Conservation (phyloP, 2,113 vertebrate species). For the Malaclemys terrapin region DNA sequence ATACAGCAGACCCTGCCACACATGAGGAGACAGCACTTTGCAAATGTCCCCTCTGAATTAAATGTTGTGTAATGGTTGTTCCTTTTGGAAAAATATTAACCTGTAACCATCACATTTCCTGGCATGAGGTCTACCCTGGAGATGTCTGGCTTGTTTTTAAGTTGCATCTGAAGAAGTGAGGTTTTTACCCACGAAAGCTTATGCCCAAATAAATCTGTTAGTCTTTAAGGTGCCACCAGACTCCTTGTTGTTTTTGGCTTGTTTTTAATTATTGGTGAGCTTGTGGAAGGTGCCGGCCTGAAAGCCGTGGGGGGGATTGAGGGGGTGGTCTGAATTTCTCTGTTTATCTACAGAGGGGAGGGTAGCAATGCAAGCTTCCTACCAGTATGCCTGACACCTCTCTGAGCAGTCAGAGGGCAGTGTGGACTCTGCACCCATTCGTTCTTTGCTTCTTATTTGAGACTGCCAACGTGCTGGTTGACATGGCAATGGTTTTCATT, state of each 20-base stretch:
- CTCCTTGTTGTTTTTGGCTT: neutral
- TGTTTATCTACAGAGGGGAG: neutral
- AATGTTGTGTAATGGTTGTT: neutral
- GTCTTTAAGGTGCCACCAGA: too few species aligned
- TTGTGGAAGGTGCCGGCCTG: neutral
- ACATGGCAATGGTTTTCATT: neutral
- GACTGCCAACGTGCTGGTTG: neutral
- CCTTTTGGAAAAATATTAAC: neutral
- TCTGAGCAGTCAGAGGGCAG: neutral
- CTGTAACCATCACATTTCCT: neutral
- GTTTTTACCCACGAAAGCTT: too few species aligned
- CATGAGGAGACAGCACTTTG: neutral
- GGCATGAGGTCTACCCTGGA: neutral
- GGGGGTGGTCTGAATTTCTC: neutral
- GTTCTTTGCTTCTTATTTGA: neutral
- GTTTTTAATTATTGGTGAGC: conserved; percentile 17
- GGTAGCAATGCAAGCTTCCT: neutral
- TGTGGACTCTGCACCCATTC: neutral
- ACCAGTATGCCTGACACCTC: neutral
- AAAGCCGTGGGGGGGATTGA: neutral
- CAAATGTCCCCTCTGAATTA: neutral
- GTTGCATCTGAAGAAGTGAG: too few species aligned
- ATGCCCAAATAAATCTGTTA: too few species aligned
- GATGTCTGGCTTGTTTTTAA: conserved; percentile 16
- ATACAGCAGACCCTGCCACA: neutral